Evolutionary conservation across 1,140 invertebrate species (phyloP).

Genomic region (Zaprionus tsacasi): DNA sequence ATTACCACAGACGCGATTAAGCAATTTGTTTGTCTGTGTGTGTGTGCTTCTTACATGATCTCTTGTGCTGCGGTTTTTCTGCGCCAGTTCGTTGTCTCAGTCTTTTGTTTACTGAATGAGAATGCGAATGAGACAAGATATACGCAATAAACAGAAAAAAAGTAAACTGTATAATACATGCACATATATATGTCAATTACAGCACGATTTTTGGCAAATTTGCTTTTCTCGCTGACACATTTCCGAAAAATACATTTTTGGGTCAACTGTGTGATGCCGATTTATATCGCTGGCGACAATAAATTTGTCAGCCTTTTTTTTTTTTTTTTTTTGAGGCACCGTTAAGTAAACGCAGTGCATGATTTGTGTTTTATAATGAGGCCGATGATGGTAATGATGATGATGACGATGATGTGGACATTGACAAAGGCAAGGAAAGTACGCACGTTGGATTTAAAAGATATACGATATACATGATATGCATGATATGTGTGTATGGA

Average conservation of each 20-base stretch:
- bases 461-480: conserved; percentile 28
- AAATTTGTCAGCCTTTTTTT: conserved; percentile 71
- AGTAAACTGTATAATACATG: conserved; percentile 43
- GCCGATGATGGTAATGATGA: conserved; percentile 33
- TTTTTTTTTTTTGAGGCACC: conserved; percentile 45
- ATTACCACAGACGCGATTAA: background rate
- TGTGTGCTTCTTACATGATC: conserved; percentile 18
- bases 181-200: conserved; percentile 79
- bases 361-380: conserved; percentile 81
- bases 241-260: conserved; percentile 40
- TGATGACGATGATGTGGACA: conserved; percentile 36
- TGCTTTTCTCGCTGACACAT: conserved; percentile 63
- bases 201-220: conserved; percentile 78
- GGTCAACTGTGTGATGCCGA: conserved; percentile 63
- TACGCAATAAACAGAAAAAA: conserved; percentile 15
- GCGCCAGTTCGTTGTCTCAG: conserved; percentile 41
- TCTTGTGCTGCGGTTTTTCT: background rate
- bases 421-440: conserved; percentile 26
- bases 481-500: background rate
- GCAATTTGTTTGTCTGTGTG: background rate
- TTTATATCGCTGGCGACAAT: conserved; percentile 76
- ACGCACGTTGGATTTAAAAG: conserved; percentile 42
- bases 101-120: conserved; percentile 70
- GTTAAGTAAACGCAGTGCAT: conserved; percentile 81
- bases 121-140: conserved; percentile 50